A percentile compares a stretch with the other conserved stretches of the same genome.
Conservation (phyloP, 2,113 vertebrate species). For the Syngnathus scovelli region DNA sequence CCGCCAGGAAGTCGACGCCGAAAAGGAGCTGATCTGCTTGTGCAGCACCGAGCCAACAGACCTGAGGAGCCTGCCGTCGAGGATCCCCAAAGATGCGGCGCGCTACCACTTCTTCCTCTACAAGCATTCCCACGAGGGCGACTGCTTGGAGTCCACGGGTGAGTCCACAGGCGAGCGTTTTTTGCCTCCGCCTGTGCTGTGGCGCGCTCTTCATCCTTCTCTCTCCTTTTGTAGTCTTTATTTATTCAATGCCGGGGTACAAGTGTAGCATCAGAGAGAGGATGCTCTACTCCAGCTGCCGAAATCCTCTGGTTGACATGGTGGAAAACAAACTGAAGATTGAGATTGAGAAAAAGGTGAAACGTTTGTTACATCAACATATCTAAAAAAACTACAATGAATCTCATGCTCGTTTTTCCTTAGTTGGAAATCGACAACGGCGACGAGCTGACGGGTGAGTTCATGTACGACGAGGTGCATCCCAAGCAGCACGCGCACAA, state of each 20-base stretch:
- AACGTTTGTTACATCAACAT: not conserved
- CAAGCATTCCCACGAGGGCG: conserved; percentile 92
- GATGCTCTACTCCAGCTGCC: conserved; percentile 98
- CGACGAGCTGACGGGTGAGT: conserved; percentile 88
- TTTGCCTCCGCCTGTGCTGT: not conserved
- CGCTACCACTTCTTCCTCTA: conserved; percentile 98
- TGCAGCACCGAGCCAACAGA: conserved; percentile 84
- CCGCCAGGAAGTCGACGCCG: conserved; percentile 87
- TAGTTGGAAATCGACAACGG: conserved; percentile 95
- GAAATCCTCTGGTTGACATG: conserved; percentile 85
- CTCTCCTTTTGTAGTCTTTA: conserved; percentile 78
- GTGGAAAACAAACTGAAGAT: conserved; percentile 81
- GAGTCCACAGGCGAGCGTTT: not conserved
- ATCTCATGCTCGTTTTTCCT: not conserved
- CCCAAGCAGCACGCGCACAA: conserved; percentile 95
- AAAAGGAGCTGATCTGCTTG: conserved; percentile 87
- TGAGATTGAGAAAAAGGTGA: conserved; percentile 86
- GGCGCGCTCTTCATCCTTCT: not conserved
- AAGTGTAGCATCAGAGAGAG: conserved; percentile 92
- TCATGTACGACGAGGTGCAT: conserved; percentile 94
- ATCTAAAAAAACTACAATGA: not conserved
- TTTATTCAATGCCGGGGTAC: conserved; percentile 98
- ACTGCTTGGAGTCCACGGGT: conserved; percentile 94
- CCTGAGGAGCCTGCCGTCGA: conserved; percentile 85
- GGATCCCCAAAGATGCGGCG: conserved; percentile 88